phyloP scores from a whole-genome alignment of 2,113 vertebrate genomes.

The Sardina pilchardus region DNA sequence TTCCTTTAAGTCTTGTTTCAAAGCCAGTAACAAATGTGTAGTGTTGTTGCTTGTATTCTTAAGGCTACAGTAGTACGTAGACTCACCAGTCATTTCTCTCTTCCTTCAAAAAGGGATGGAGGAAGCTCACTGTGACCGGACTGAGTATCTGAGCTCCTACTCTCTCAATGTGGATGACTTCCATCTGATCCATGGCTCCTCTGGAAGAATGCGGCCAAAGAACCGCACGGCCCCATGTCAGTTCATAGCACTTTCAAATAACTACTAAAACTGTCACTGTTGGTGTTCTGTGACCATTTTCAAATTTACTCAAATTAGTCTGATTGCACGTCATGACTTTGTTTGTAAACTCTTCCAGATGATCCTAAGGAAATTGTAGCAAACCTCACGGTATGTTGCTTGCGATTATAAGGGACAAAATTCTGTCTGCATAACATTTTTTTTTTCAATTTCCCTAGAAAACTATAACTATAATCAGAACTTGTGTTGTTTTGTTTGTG shows the following conservation, averaged over 20 bases:
- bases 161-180: slow-evolving; percentile 89
- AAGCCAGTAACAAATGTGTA: background rate
- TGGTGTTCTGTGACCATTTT: background rate
- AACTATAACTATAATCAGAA: background rate
- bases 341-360: slow-evolving; percentile 71
- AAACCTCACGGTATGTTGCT: slow-evolving; percentile 83
- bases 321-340: background rate
- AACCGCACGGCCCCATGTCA: slow-evolving; percentile 72
- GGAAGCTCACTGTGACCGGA: slow-evolving; percentile 90
- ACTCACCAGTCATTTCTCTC: background rate
- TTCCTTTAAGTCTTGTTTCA: background rate
- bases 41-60: no score
- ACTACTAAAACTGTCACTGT: slow-evolving; percentile 20
- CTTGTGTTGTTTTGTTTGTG: slow-evolving; percentile 15
- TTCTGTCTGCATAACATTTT: background rate
- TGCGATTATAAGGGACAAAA: background rate
- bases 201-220: slow-evolving; percentile 86
- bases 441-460: background rate
- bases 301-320: no score
- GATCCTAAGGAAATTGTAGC: slow-evolving; percentile 88
- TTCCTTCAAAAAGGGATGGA: slow-evolving; percentile 84
- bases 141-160: slow-evolving; percentile 91
- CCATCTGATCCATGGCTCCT: slow-evolving; percentile 84
- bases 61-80: background rate
- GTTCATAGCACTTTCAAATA: background rate